Percentiles rank a stretch among this genome's conserved stretches.
phyloP scores from a whole-genome alignment of 1,140 invertebrate species.

The Tenebrio molitor region DNA sequence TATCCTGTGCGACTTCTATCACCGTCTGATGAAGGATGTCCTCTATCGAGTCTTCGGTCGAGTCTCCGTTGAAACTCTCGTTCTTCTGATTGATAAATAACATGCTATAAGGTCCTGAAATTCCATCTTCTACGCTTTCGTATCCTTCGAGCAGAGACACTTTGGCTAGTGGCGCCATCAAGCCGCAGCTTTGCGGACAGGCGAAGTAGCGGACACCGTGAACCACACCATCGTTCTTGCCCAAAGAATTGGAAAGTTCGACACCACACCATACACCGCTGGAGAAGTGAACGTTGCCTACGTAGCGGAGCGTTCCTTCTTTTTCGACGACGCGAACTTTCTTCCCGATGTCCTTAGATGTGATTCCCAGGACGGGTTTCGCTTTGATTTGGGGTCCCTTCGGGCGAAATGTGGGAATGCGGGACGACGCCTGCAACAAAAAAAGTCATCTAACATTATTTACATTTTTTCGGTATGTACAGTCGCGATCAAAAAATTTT shows the following conservation, averaged over 20 bases:
- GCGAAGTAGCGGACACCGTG: slow-evolving; percentile 71
- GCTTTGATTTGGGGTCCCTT: slow-evolving; percentile 55
- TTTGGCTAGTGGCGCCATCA: slow-evolving; percentile 70
- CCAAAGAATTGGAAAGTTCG: slow-evolving; percentile 72
- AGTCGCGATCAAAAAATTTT: too few species aligned
- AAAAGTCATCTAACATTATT: slow-evolving; percentile 34
- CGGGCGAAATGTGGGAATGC: slow-evolving; percentile 61
- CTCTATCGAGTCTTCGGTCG: slow-evolving; percentile 17
- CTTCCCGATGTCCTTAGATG: slow-evolving; percentile 67
- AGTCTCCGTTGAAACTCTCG: neutral
- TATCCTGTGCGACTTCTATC: neutral
- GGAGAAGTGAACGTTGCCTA: slow-evolving; percentile 72
- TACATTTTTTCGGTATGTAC: too few species aligned
- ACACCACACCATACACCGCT: slow-evolving; percentile 76
- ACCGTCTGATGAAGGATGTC: neutral
- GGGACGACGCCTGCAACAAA: slow-evolving; percentile 49
- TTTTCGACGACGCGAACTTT: slow-evolving; percentile 69
- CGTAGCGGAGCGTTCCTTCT: slow-evolving; percentile 71
- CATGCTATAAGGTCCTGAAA: slow-evolving; percentile 71
- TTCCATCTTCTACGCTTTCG: slow-evolving; percentile 32
- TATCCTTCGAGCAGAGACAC: slow-evolving; percentile 58
- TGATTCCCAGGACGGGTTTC: slow-evolving; percentile 51
- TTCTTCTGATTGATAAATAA: slow-evolving; percentile 67
- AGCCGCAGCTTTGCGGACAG: slow-evolving; percentile 67
- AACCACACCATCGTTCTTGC: slow-evolving; percentile 76